Conservation (phyloP, 2,888 invertebrate genomes). For the Deroplatys truncata region DNA sequence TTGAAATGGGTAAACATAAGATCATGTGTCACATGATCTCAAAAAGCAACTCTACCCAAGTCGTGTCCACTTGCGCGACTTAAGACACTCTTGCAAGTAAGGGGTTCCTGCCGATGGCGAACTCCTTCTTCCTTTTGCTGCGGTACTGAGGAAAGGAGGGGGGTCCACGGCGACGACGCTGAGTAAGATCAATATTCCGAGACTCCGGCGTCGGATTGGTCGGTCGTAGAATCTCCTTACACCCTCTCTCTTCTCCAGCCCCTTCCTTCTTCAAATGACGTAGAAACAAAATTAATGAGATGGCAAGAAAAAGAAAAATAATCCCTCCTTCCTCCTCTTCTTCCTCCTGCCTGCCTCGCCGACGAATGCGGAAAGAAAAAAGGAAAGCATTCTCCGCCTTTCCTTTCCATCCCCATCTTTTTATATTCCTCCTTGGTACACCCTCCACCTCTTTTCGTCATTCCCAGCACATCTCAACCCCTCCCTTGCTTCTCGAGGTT, state of each 20-base stretch:
- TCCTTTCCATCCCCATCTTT: neutral
- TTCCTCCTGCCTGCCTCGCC: neutral
- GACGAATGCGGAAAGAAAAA: neutral
- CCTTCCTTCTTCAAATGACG: slow-evolving; percentile 23
- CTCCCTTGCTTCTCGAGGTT: neutral
- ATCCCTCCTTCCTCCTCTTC: neutral
- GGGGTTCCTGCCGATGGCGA: slow-evolving; percentile 9
- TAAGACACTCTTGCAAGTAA: neutral
- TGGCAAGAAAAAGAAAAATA: slow-evolving; percentile 15
- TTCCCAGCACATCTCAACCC: neutral
- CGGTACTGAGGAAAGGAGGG: neutral
- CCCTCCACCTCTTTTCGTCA: neutral
- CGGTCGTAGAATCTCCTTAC: slow-evolving; percentile 6
- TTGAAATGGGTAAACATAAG: too few species aligned
- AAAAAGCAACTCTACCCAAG: neutral
- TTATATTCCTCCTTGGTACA: neutral
- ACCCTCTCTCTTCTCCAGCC: slow-evolving; percentile 7
- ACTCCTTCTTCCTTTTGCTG: slow-evolving; percentile 3
- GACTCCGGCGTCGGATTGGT: slow-evolving; percentile 21
- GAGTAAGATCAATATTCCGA: slow-evolving; percentile 21
- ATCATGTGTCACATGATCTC: too few species aligned
- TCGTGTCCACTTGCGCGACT: neutral
- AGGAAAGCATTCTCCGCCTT: neutral
- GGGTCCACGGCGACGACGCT: slow-evolving; percentile 21
- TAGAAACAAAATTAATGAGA: slow-evolving; percentile 22